A percentile compares a stretch with the other conserved stretches of the same genome.
Evolutionary conservation across 2,888 invertebrate species (phyloP).

Genomic region (Capitulum mitella): DNA sequence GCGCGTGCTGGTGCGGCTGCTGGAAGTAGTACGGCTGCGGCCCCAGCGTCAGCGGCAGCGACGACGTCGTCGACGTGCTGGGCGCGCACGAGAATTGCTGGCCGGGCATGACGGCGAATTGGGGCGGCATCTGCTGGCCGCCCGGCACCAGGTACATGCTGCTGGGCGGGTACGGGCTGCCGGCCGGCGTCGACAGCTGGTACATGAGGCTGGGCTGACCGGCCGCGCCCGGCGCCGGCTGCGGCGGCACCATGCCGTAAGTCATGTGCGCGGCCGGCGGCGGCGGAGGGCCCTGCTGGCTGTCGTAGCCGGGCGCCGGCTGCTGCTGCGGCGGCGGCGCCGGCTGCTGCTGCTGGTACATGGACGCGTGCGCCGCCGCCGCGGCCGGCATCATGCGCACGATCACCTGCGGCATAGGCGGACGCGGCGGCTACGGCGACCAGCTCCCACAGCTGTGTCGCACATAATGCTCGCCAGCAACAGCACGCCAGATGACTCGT

Average conservation of each 20-base stretch:
- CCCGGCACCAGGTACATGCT: slow-evolving; percentile 21
- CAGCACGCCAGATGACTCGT: too few species aligned
- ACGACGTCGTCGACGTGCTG: neutral
- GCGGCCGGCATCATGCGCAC: slow-evolving; percentile 5
- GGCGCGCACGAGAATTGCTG: neutral
- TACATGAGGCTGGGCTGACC: neutral
- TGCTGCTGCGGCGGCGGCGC: neutral
- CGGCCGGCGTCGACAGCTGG: slow-evolving; percentile 9
- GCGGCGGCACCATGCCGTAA: slow-evolving; percentile 9
- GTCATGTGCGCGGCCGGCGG: neutral
- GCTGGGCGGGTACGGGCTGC: neutral
- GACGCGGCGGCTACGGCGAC: too few species aligned
- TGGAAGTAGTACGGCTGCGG: slow-evolving; percentile 1
- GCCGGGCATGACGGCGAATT: neutral
- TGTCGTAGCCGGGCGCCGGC: neutral
- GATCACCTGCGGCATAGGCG: neutral
- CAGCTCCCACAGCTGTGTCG: too few species aligned
- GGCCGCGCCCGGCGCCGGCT: neutral
- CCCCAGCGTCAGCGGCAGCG: neutral
- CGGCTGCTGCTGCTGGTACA: neutral
- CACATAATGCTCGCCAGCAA: too few species aligned
- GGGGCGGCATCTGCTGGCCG: slow-evolving; percentile 4
- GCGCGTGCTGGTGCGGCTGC: neutral
- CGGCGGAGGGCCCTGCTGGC: neutral
- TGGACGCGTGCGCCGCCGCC: neutral